These are phyloP conservation scores for Phaenicophaeus curvirostris DNA, from an alignment of 2,797 vertebrate genomes.

Conservation along the genomic window DNA sequence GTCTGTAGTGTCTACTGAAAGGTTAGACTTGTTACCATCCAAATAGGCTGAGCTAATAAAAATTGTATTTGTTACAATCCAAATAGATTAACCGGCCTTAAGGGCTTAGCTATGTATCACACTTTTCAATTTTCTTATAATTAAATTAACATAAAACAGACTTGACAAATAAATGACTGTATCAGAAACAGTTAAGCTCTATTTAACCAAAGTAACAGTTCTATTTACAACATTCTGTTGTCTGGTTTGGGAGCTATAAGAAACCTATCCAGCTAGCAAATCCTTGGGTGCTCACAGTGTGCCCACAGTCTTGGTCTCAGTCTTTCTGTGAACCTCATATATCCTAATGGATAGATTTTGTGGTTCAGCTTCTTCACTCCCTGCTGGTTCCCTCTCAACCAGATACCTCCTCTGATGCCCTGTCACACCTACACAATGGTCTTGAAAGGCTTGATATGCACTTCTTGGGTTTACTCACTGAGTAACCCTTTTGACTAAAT, in stretches of 20 bases:
- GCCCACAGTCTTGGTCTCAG: background rate
- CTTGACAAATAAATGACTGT: slow-evolving; percentile 79
- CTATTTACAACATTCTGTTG: slow-evolving; percentile 62
- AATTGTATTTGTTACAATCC: slow-evolving; percentile 84
- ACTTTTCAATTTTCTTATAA: slow-evolving; percentile 82
- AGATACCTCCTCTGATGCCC: background rate
- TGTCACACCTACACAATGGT: background rate
- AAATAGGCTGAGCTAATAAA: slow-evolving; percentile 82
- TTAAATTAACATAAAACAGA: slow-evolving; percentile 82
- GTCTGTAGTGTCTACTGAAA: slow-evolving; percentile 78
- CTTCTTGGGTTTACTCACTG: background rate
- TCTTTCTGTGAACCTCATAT: background rate
- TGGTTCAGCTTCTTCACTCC: background rate
- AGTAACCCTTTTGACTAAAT: background rate
- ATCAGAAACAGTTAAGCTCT: slow-evolving; percentile 79
- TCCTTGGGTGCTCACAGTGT: background rate
- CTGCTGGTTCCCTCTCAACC: background rate
- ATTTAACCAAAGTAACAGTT: slow-evolving; percentile 76
- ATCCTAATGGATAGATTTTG: background rate
- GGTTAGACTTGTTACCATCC: slow-evolving; percentile 81
- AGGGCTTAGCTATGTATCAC: slow-evolving; percentile 81
- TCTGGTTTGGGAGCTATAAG: background rate
- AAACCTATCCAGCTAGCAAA: background rate
- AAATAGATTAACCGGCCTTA: slow-evolving; percentile 83
- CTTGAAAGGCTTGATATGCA: background rate